Conservation (phyloP, 1,140 invertebrate species). For the Drosophila pruinosa region DNA sequence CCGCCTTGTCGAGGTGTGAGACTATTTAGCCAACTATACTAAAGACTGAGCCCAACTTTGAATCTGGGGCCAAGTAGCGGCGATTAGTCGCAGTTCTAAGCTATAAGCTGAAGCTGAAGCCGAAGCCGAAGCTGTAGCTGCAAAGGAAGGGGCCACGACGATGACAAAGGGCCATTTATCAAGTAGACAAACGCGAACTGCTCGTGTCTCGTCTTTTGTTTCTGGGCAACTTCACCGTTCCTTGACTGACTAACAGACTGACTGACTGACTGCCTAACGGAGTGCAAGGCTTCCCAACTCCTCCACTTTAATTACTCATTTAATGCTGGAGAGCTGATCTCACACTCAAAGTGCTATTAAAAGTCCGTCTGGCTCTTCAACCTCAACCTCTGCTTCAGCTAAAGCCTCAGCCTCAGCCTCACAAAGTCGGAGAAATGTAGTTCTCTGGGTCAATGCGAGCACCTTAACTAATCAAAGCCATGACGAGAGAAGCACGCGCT, state of each 20-base stretch:
- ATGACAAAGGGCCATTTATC: conserved; percentile 70
- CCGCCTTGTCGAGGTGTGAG: conserved; percentile 46
- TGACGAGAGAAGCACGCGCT: conserved; percentile 47
- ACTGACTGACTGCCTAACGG: conserved; percentile 32
- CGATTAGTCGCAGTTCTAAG: conserved; percentile 34
- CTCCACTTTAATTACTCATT: conserved; percentile 67
- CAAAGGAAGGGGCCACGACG: neutral
- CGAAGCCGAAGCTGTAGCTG: neutral
- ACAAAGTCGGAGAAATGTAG: conserved; percentile 52
- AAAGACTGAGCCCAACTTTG: conserved; percentile 2
- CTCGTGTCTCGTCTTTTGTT: conserved; percentile 70
- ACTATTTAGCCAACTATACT: conserved; percentile 36
- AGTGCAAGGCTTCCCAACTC: conserved; percentile 34
- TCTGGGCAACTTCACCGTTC: conserved; percentile 60
- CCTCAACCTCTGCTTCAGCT: neutral
- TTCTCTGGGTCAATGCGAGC: conserved; percentile 76
- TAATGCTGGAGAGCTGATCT: conserved; percentile 39
- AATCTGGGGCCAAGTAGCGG: conserved; percentile 29
- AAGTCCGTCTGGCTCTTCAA: conserved; percentile 28
- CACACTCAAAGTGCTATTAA: conserved; percentile 42
- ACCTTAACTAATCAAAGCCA: conserved; percentile 70
- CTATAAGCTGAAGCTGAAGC: neutral
- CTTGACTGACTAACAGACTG: conserved; percentile 41
- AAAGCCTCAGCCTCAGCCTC: neutral
- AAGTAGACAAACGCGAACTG: conserved; percentile 47